These are phyloP conservation scores for Montipora capitata DNA, from an alignment of 92 coral and sea anemone species.

Conservation along the genomic window DNA sequence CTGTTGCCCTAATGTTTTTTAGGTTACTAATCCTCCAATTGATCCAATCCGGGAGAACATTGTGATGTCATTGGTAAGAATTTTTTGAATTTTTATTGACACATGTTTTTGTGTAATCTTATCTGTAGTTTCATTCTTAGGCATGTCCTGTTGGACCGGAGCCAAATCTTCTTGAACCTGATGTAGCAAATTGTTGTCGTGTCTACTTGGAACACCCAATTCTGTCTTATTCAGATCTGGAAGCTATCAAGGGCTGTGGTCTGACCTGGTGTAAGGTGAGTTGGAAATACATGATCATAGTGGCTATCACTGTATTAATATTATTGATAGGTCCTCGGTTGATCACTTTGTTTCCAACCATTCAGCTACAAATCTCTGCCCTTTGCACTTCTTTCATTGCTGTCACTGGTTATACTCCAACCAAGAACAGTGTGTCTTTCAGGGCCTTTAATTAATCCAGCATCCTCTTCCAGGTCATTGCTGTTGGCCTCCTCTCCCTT, in stretches of 20 bases:
- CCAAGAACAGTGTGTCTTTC: no score
- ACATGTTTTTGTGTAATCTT: not conserved
- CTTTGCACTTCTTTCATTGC: no score
- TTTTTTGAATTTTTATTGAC: not conserved
- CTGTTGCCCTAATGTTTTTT: not conserved
- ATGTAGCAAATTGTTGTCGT: slow-evolving; percentile 80
- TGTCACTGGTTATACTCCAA: no score
- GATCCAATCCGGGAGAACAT: slow-evolving; percentile 95
- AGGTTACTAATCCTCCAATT: slow-evolving; percentile 98
- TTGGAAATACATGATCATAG: not conserved
- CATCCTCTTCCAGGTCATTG: no score
- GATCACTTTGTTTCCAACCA: no score
- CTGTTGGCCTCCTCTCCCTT: no score
- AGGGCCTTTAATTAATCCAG: no score
- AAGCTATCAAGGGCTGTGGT: slow-evolving; percentile 84
- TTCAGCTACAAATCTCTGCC: no score
- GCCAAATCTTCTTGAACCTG: slow-evolving; percentile 90
- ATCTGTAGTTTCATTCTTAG: slow-evolving; percentile 42
- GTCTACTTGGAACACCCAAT: slow-evolving; percentile 96
- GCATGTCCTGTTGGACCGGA: slow-evolving; percentile 99
- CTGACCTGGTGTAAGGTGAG: slow-evolving; percentile 90
- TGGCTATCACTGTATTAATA: no score
- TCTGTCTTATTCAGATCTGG: slow-evolving; percentile 89
- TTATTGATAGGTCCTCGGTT: no score
- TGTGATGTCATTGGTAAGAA: slow-evolving; percentile 94